These are phyloP conservation scores for Petroica traversi DNA, from an alignment of 2,113 vertebrate species.

Conservation along the genomic window DNA sequence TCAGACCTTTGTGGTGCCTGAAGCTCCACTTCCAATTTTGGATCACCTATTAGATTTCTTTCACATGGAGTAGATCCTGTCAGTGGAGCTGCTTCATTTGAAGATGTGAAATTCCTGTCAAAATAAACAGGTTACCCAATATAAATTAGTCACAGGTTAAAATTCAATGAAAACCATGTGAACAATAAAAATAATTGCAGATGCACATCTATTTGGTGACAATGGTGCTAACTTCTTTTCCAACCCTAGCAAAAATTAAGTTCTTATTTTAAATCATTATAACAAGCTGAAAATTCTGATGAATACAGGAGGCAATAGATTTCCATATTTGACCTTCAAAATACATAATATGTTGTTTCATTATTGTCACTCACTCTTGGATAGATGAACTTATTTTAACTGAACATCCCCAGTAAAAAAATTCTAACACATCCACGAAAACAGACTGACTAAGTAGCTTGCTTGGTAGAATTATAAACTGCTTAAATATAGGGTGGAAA, in stretches of 20 bases:
- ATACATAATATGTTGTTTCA: background rate
- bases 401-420: background rate
- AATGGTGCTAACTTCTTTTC: background rate
- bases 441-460: background rate
- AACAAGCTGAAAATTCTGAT: background rate
- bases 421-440: background rate
- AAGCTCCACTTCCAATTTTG: background rate
- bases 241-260: background rate
- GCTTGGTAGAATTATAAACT: background rate
- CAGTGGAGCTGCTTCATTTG: background rate
- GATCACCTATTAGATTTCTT: background rate
- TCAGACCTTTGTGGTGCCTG: background rate
- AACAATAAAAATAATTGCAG: background rate
- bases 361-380: background rate
- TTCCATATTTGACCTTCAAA: background rate
- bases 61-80: background rate
- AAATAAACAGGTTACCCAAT: background rate
- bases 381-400: background rate
- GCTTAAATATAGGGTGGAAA: background rate
- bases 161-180: background rate
- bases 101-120: background rate
- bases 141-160: background rate
- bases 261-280: background rate
- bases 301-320: background rate
- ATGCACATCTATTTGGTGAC: accelerated